Evolutionary conservation across 2,113 vertebrate genomes (phyloP), one percentile per base, ranked within the genome.

Genomic region (Himantopus leucocephalus): DNA sequence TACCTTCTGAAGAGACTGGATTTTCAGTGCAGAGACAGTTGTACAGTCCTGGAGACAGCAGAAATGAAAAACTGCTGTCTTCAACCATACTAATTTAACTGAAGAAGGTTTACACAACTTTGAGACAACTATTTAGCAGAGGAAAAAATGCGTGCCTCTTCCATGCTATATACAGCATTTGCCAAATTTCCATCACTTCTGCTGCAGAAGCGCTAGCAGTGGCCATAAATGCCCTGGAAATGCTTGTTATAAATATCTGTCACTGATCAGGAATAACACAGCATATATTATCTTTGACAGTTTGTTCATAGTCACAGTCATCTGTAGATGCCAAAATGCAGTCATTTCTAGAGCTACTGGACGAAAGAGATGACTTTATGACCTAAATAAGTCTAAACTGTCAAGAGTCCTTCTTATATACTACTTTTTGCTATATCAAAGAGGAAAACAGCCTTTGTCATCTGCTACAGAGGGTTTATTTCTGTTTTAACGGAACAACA

Each of bases 31-130:
- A 96, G 62, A 96, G 66, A 17, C 21, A 43, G 37, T 77, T 93
- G 35, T 68, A 35, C 45, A 76, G 53, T 93, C 56, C 68, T 88
- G 39, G 62, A 78, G 81, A 47, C 17, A 85, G 7, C n/a, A 82
- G 45, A 96, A 96, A 94, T 83, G 9, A 97, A 96, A 94, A 85
- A 59, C 15, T 72, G 10, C 74, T 47, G n/a, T 86, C 16, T 86
- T 91, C 30, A 88, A 18, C 24, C 16, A 29, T 73, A 82, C 85
- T 96, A 94, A 45, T 83, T 70, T 85, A 94, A 41, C 20, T 71
- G 55, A 94, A 94, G 34, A 79, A 90, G 41, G 18, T 88, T 79
- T 92, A 18, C 22, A 30, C 14, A 50, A 34, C 72, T 95, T 95
- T 82, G 94, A 76, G 21, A 78, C n/a, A 94, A 48, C 26, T 83